Conservation (phyloP, 2,113 vertebrate species). For the Eublepharis macularius region DNA sequence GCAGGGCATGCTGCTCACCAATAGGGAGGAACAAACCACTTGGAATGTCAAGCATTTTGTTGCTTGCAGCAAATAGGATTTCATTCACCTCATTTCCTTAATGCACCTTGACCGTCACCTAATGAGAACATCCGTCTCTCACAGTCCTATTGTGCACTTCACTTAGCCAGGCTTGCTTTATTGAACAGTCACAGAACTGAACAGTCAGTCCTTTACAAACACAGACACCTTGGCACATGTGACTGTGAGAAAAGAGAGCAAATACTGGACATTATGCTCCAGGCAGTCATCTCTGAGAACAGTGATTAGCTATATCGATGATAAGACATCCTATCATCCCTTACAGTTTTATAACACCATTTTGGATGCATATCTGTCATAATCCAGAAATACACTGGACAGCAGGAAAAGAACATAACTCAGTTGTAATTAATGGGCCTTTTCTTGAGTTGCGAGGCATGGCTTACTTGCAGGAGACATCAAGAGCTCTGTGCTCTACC, state of each 20-base stretch:
- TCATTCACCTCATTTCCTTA: constrained; percentile 44
- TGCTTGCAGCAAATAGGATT: background rate
- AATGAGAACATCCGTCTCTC: constrained; percentile 35
- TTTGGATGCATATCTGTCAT: background rate
- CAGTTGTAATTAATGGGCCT: background rate
- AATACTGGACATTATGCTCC: background rate
- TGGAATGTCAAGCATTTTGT: constrained; percentile 5
- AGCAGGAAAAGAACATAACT: background rate
- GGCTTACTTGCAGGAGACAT: background rate
- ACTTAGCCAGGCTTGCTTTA: constrained; percentile 26
- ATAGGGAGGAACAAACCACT: background rate
- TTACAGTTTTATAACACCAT: background rate
- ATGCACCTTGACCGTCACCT: constrained; percentile 17
- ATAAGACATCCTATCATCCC: background rate
- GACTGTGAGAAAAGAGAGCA: background rate
- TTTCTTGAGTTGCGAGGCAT: background rate
- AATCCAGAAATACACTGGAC: background rate
- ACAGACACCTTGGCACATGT: constrained; percentile 19
- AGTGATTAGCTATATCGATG: constrained; percentile 12
- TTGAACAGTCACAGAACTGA: constrained; percentile 25
- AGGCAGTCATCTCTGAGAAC: constrained; percentile 3
- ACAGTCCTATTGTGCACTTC: background rate
- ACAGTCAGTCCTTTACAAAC: constrained; percentile 20
- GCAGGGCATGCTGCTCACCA: constrained; percentile 24
- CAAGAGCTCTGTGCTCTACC: background rate